Conservation (phyloP, 2,888 invertebrate genomes). For the Quadroppia sp. region DNA sequence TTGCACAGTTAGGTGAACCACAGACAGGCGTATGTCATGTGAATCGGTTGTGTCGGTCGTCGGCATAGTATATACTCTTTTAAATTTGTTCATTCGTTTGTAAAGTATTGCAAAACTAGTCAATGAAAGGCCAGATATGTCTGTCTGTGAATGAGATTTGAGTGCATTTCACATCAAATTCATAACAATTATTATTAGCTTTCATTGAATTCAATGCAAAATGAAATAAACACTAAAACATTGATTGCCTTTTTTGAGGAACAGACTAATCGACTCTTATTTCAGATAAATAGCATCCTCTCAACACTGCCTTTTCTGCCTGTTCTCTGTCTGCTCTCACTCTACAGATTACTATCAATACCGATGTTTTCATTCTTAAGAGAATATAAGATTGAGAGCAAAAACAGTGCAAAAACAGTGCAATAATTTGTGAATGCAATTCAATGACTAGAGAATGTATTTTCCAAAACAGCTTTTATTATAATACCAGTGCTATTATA, state of each 20-base stretch:
- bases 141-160: background rate
- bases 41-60: conserved; percentile 12
- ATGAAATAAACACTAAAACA: conserved; percentile 12
- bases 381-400: background rate
- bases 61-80: background rate
- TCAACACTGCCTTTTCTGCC: background rate
- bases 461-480: conserved; percentile 2
- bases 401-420: background rate
- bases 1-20: background rate
- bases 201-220: background rate
- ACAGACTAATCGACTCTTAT: conserved; percentile 27
- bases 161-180: background rate
- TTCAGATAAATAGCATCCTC: conserved; percentile 17
- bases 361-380: conserved; percentile 18
- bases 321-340: background rate
- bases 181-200: conserved; percentile 24
- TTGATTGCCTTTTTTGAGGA: conserved; percentile 11
- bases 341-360: conserved; percentile 5
- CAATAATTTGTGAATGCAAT: background rate
- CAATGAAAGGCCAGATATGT: background rate
- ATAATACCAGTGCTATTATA: background rate
- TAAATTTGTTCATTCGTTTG: conserved; percentile 15
- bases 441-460: background rate
- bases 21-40: conserved; percentile 8
- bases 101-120: background rate